Conservation (phyloP, 1,140 invertebrate genomes). For the Notospermus geniculatus region DNA sequence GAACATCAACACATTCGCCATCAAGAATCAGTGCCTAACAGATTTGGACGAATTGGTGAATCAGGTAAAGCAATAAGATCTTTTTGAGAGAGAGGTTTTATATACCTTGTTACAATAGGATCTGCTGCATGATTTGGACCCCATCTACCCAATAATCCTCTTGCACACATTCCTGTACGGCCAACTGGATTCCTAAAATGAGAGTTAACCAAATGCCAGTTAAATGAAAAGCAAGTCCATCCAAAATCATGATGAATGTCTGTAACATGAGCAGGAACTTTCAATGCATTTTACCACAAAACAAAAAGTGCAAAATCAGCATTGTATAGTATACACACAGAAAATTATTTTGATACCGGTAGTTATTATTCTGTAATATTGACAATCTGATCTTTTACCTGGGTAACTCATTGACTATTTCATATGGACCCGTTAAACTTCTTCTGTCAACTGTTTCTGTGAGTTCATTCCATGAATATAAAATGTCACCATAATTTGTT, state of each 20-base stretch:
- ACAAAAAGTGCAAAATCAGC: neutral
- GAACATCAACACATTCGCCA: too few relatives aligned
- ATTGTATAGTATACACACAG: neutral
- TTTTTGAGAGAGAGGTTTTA: too few relatives aligned
- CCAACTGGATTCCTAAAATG: constrained; percentile 72
- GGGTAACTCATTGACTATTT: constrained; percentile 60
- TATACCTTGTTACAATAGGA: constrained; percentile 54
- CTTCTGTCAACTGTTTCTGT: constrained; percentile 77
- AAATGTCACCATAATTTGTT: constrained; percentile 10
- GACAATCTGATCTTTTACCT: constrained; percentile 16
- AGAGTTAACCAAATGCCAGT: too few relatives aligned
- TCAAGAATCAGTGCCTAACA: too few relatives aligned
- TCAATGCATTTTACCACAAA: neutral
- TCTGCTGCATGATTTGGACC: constrained; percentile 75
- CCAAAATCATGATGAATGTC: too few relatives aligned
- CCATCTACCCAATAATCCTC: constrained; percentile 77
- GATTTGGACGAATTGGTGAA: too few relatives aligned
- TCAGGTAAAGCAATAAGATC: too few relatives aligned
- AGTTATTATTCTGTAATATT: neutral
- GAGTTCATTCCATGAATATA: constrained; percentile 71
- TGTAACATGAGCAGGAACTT: neutral
- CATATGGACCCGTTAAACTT: constrained; percentile 71
- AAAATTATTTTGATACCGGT: neutral
- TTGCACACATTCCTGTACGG: constrained; percentile 70
- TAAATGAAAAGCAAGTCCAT: too few relatives aligned